Evolutionary conservation across 2,113 vertebrate genomes (phyloP).

Genomic region (Cyprinodon tularosa): DNA sequence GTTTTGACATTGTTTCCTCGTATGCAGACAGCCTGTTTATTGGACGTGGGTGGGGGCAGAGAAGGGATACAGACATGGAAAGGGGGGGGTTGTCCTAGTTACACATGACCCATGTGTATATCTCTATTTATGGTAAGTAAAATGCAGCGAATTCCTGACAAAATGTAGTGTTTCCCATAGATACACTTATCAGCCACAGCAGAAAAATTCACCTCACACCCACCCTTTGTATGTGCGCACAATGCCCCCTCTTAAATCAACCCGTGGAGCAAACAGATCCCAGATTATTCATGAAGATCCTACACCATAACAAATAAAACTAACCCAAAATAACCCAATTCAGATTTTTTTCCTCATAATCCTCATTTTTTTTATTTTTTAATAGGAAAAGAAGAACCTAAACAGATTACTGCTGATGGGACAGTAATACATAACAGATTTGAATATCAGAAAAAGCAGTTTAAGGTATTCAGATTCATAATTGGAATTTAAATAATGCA

Average conservation of each 20-base stretch:
- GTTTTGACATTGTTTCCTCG: constrained; percentile 47
- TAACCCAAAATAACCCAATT: no score
- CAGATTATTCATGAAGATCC: constrained; percentile 31
- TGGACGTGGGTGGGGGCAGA: neutral
- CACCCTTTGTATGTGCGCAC: constrained; percentile 26
- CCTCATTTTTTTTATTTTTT: no score
- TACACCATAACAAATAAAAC: neutral
- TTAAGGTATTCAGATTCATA: no score
- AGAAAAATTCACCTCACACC: constrained; percentile 10
- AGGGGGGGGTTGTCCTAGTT: constrained; percentile 43
- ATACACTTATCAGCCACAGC: neutral
- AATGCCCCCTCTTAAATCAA: neutral
- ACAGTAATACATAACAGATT: no score
- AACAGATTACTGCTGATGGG: no score
- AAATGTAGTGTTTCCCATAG: constrained; percentile 28
- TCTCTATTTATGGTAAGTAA: constrained; percentile 36
- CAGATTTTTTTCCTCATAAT: no score
- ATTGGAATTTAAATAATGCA: no score
- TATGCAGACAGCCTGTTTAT: constrained; percentile 36
- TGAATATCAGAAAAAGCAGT: no score
- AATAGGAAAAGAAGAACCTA: no score
- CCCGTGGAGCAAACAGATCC: neutral
- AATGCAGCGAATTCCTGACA: constrained; percentile 36
- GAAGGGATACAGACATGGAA: constrained; percentile 2
- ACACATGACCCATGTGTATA: constrained; percentile 21